These are phyloP conservation scores for Phanerotoma sp. DNA, from an alignment of 2,888 invertebrate species.

Conservation along the genomic window DNA sequence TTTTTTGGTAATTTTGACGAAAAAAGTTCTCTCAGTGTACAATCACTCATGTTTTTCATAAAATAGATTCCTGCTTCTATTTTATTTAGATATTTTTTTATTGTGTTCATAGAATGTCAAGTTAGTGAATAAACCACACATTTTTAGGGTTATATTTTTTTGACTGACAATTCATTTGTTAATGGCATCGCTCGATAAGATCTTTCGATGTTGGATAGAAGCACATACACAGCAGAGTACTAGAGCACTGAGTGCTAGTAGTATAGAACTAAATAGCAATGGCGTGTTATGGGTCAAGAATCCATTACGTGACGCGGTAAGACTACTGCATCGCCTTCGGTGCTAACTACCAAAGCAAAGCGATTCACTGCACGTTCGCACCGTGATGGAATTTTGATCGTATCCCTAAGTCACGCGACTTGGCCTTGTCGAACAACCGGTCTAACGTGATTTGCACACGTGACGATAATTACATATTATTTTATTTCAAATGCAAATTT, in stretches of 20 bases:
- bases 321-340: slow-evolving; percentile 29
- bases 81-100: too few species aligned
- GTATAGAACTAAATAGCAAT: slow-evolving; percentile 21
- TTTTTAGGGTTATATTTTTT: too few species aligned
- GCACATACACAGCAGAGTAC: background rate
- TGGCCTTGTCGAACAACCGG: slow-evolving; percentile 26
- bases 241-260: background rate
- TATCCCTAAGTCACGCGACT: slow-evolving; percentile 26
- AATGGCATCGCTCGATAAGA: slow-evolving; percentile 14
- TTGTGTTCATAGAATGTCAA: too few species aligned
- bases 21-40: too few species aligned
- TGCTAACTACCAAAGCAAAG: slow-evolving; percentile 30
- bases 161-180: slow-evolving; percentile 6
- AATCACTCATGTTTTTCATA: too few species aligned
- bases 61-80: too few species aligned
- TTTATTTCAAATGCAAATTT: background rate
- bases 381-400: slow-evolving; percentile 35
- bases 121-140: too few species aligned
- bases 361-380: slow-evolving; percentile 33
- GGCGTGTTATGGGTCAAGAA: slow-evolving; percentile 38
- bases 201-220: slow-evolving; percentile 7
- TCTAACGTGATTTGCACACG: slow-evolving; percentile 26
- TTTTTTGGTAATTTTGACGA: too few species aligned
- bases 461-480: slow-evolving; percentile 18
- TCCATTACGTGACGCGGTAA: slow-evolving; percentile 32